Evolutionary conservation across 2,797 vertebrate species (phyloP), one percentile per base, ranked within the genome.

Genomic region (Agapornis canus): DNA sequence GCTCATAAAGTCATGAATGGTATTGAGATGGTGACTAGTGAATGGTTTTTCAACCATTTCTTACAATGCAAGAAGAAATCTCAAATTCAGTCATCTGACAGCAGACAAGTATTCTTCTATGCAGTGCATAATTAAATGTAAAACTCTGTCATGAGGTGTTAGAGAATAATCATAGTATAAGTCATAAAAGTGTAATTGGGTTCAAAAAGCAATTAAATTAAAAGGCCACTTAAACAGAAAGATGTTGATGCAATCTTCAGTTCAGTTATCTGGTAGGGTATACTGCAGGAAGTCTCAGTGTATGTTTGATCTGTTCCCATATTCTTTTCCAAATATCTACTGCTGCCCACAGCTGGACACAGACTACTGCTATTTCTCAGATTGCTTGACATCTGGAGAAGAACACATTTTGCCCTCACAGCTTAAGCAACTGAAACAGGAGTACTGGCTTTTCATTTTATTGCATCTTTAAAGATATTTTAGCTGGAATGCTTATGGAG

Each of bases 41-140:
- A 70, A 85, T 90, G 5, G 48, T 35, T 80, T 92, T 89, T 85
- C 49, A 76, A 93, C 26, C 42, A 42, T 80, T 91, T 79, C 42
- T 60, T 83, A 86, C 14, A 66, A 37, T 43, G 9, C 31, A 60
- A 56, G 26, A 54, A 79, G 59, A 93, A 82, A 89, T 66, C 63
- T 83, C 65, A 77, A 73, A 63, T 71, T 88, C 27, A 56, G 19
- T 78, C 83, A 35, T 81, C 48, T 94, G 86, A 89, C 86, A 90
- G 73, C 66, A 92, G 65, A 83, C 61, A 89, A 78, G 52, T 56
- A 52, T 89, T 94, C 71, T 83, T 88, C 83, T 40, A 75, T 94
- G 54, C 32, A 75, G 32, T 31, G 26, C 77, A 86, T 92, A 93
- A 94, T 90, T 92, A 82, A 90, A 94, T 83, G 43, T 94, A 92